Base-by-base conservation (phyloP, 2,113 vertebrate genomes). In the Notothenia coriiceps region DNA sequence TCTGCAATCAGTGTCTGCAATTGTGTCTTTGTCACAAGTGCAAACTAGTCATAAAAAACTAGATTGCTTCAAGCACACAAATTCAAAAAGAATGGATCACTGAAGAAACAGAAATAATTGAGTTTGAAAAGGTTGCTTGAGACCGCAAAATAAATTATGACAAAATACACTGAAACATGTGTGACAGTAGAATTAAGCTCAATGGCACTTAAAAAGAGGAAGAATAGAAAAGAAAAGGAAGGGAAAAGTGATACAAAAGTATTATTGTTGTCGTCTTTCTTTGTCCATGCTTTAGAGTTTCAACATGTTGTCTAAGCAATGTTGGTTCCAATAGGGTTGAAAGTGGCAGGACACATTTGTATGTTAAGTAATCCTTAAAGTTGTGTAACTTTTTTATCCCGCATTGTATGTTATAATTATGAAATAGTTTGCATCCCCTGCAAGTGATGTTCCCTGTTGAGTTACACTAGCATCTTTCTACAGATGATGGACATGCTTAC, bases 51-150 rank as follows among this genome's bases (percentile, higher is more conserved):
- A 57, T 57, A 6, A 57, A 18, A 47, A 55, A 29, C 50, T 40
- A 18, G 52, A 56, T 17, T 17, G 20, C 43, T 47, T 29, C 29
- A 56, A 57, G 52, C 20, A 5, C 22, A 65, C 22, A 14, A 17
- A 29, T 22, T 50, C 63, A 66, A 14, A 65, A 29, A 51, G 3
- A 52, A 54, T 68, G 33, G 65, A 68, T 68, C 33, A n/a, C 33
- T 54, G 50, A 52, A 68, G 25, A 18, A 54, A 68, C 14, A 40
- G 2, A 66, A 33, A 18, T 33, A 0, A 66, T 50, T 29, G 9
- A 51, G 57, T 60, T 60, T 29, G 29, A 35, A 29, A 17, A 35
- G 57, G 57, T 35, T 17, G 25, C 57, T 60, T 60, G 29, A 18
- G 57, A 60, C 57, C 17, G 29, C 29, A 18, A 60, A 60, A 60